Base-by-base conservation (phyloP, 2,888 invertebrate species). In the Rhagonycha fulva region DNA sequence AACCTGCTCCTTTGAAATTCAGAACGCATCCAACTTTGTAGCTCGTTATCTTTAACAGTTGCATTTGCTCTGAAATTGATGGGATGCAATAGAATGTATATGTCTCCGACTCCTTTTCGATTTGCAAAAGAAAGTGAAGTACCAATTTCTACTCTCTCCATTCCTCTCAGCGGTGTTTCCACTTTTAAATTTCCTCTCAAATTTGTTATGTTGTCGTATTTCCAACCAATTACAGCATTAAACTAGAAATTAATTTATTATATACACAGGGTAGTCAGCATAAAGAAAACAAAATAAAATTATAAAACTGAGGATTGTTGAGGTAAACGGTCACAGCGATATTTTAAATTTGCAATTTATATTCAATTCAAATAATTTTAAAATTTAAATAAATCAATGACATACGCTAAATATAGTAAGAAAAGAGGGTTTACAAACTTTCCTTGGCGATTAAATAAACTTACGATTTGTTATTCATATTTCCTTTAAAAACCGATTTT, bases 131-230 rank as follows among this genome's bases (percentile, higher is more conserved):
- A 77, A 30, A 88, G 76, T 77, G 88, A 87, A 7, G 88, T 84
- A 19, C 85, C 86, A 4, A 87, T 79, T 28, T 84, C 85, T 2
- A 89, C 84, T 66, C 83, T 87, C 79, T 88, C 85, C 68, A 89
- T 81, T 1, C 89, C 88, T 68, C 84, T 79, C 79, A 88, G 86
- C 0, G 90, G 90, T 3, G 88, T 88, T 77, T 87, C 84, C 1
- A 87, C 84, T 62, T 83, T 81, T 14, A 89, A 63, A 74, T 86
- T 84, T 2, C 87, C 76, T 70, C 84, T 82, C 78, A 87, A 86
- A 80, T 87, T 82, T 71, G 81, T 85, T 60, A 83, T 67, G 28
- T 86, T 85, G 76, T 81, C 79, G 77, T 84, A 83, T 28, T 79
- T 79, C 83, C 83, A 84, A 32, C 76, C 68, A 14, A 82, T 76